phyloP scores from a whole-genome alignment of 2,113 vertebrate genomes.

The Marcusenius ussheri region DNA sequence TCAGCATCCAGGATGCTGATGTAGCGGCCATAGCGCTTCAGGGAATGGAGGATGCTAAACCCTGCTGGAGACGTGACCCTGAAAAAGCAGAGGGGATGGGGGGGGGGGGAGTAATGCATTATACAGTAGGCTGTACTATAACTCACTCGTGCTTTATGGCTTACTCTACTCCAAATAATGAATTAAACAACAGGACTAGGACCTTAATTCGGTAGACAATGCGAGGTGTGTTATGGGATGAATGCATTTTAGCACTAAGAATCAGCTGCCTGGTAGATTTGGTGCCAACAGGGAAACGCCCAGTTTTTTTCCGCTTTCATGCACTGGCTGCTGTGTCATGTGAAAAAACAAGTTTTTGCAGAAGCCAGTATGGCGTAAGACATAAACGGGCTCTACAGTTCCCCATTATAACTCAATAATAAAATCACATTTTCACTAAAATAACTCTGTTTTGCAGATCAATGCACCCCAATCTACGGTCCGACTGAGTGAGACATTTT shows the following conservation, averaged over 20 bases:
- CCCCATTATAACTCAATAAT: not conserved
- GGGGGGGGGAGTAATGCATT: not conserved
- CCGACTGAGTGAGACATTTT: not conserved
- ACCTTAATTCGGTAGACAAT: not conserved
- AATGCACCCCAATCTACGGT: not conserved
- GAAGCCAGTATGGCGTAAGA: not conserved
- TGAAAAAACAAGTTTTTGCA: not conserved
- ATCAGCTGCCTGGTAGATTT: not conserved
- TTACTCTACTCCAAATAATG: not conserved
- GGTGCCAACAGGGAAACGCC: not conserved
- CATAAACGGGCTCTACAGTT: not conserved
- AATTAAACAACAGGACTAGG: not conserved
- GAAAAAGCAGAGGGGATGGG: not conserved
- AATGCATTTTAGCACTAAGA: not conserved
- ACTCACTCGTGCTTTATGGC: not conserved
- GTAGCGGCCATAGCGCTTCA: constrained; percentile 81
- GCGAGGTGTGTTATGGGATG: not conserved
- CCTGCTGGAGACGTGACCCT: constrained; percentile 58
- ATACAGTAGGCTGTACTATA: not conserved
- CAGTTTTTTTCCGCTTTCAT: not conserved
- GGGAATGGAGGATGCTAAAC: constrained; percentile 56
- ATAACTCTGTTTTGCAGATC: not conserved
- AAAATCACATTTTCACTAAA: not conserved
- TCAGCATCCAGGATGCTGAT: constrained; percentile 80
- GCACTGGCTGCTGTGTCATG: not conserved